Conservation (phyloP, 2,888 invertebrate species). For the Drosophila engyochracea region DNA sequence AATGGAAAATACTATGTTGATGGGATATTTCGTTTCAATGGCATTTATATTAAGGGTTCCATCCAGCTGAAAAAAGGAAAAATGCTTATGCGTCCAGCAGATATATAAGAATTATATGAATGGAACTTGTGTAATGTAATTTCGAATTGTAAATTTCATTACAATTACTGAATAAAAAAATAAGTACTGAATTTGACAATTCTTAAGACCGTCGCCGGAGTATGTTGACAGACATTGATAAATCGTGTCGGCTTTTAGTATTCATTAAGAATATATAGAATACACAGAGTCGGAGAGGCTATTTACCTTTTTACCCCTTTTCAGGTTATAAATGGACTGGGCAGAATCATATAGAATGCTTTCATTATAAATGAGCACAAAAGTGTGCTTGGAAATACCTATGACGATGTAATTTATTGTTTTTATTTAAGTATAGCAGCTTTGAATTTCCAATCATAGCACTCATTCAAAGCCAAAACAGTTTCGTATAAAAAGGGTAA, state of each 20-base stretch:
- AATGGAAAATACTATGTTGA: background rate
- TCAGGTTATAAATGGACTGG: background rate
- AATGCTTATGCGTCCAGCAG: background rate
- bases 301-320: background rate
- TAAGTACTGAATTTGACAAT: background rate
- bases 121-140: background rate
- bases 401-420: background rate
- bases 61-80: background rate
- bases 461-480: background rate
- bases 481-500: slow-evolving; percentile 29
- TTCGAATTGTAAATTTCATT: background rate
- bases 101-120: background rate
- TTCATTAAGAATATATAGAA: background rate
- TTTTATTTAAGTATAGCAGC: background rate
- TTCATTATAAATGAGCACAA: background rate
- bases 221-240: background rate
- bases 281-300: background rate
- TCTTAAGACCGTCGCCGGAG: too few species aligned
- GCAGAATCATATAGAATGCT: background rate
- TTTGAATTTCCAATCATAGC: background rate
- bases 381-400: background rate
- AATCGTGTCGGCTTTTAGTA: background rate
- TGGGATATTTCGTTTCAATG: background rate
- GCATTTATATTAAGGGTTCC: background rate
- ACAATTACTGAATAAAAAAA: background rate